Percentiles rank a stretch among this genome's conserved stretches.
Conservation (phyloP, 2,797 vertebrate genomes). For the Diplodus puntazzo region DNA sequence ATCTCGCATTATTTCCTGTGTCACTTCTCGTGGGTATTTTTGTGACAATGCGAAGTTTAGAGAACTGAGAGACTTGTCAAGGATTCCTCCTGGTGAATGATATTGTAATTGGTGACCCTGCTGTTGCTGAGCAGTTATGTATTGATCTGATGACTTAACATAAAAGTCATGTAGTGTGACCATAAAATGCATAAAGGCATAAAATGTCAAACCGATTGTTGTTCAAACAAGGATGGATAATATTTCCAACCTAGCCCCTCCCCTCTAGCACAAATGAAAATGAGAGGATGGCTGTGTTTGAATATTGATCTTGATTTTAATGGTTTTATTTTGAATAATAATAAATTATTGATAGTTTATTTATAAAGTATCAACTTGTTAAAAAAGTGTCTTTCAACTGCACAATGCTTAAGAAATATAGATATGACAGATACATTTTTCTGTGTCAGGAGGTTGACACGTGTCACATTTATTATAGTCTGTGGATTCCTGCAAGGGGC, state of each 20-base stretch:
- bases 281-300: background rate
- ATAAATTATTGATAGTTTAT: background rate
- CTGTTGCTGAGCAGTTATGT: too few species aligned
- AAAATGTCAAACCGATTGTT: too few species aligned
- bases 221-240: background rate
- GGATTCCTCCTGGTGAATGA: too few species aligned
- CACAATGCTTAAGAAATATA: background rate
- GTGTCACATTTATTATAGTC: conserved; percentile 1
- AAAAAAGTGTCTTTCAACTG: background rate
- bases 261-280: background rate
- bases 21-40: too few species aligned
- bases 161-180: too few species aligned
- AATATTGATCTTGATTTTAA: background rate
- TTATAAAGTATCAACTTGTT: background rate
- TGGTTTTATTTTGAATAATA: background rate
- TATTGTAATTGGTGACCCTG: too few species aligned
- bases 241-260: background rate
- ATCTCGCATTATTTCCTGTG: too few species aligned
- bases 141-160: too few species aligned
- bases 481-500: conserved; percentile 27
- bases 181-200: too few species aligned
- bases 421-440: background rate
- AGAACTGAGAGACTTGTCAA: too few species aligned
- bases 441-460: background rate
- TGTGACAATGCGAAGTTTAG: too few species aligned